A percentile compares a stretch with the other conserved stretches of the same genome.
Conservation (phyloP, 2,113 vertebrate species). For the Psammodynastes pulverulentus region DNA sequence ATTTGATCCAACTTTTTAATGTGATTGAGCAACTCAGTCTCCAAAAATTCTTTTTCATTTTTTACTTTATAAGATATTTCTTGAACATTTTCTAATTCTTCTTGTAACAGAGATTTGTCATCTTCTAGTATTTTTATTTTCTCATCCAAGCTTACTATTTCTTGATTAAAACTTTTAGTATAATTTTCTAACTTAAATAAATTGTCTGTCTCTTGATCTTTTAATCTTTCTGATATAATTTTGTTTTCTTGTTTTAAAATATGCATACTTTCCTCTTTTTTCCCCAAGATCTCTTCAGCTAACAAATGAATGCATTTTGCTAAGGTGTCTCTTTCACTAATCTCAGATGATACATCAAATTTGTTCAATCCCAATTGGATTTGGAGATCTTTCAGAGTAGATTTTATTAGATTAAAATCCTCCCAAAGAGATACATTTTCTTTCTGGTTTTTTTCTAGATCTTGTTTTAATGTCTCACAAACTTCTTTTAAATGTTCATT, state of each 20-base stretch:
- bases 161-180: constrained; percentile 62
- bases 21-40: constrained; percentile 78
- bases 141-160: constrained; percentile 74
- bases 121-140: constrained; percentile 83
- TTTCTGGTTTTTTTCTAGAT: constrained; percentile 62
- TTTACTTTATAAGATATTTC: constrained; percentile 81
- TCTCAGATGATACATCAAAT: constrained; percentile 69
- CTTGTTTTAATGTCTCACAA: constrained; percentile 61
- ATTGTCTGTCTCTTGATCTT: constrained; percentile 50
- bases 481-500: constrained; percentile 60
- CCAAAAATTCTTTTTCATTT: constrained; percentile 83
- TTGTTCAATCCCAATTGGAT: constrained; percentile 65
- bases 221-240: constrained; percentile 54
- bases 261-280: constrained; percentile 66
- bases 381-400: constrained; percentile 66
- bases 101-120: constrained; percentile 81
- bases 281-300: constrained; percentile 69
- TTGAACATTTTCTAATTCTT: constrained; percentile 82
- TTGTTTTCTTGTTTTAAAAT: constrained; percentile 67
- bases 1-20: constrained; percentile 76
- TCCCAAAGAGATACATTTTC: constrained; percentile 68
- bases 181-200: constrained; percentile 66
- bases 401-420: constrained; percentile 61
- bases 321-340: constrained; percentile 71
- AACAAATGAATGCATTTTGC: constrained; percentile 66